A percentile compares a stretch with the other conserved stretches of the same genome.
Evolutionary conservation across 2,888 invertebrate species (phyloP).

Genomic region (Athalia circularis): DNA sequence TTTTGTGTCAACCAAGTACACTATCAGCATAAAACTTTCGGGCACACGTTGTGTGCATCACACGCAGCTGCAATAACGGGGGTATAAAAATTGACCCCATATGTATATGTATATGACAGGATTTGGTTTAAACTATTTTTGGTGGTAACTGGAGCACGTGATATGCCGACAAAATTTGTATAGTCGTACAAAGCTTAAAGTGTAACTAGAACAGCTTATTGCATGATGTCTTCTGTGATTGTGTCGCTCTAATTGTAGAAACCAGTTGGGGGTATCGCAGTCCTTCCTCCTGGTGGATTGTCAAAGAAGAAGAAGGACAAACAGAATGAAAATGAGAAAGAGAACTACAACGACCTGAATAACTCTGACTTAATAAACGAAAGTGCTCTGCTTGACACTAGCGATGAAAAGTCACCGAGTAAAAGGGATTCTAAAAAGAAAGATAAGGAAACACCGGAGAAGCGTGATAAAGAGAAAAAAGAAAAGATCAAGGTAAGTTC

Average conservation of each 20-base stretch:
- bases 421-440: slow-evolving; percentile 64
- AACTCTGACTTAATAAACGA: slow-evolving; percentile 69
- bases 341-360: slow-evolving; percentile 75
- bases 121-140: slow-evolving; percentile 34
- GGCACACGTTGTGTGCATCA: slow-evolving; percentile 12
- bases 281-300: slow-evolving; percentile 83
- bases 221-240: slow-evolving; percentile 69
- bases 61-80: not conserved
- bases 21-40: not conserved
- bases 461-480: slow-evolving; percentile 73
- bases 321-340: slow-evolving; percentile 78
- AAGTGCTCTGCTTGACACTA: slow-evolving; percentile 63
- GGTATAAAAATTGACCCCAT: slow-evolving; percentile 51
- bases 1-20: slow-evolving; percentile 1
- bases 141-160: slow-evolving; percentile 19
- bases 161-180: slow-evolving; percentile 26
- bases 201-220: slow-evolving; percentile 57
- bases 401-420: slow-evolving; percentile 62
- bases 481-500: slow-evolving; percentile 75
- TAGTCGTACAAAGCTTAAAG: slow-evolving; percentile 21
- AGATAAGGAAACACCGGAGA: slow-evolving; percentile 72
- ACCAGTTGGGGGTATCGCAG: slow-evolving; percentile 89
- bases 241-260: slow-evolving; percentile 79
- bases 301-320: slow-evolving; percentile 78
- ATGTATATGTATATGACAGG: slow-evolving; percentile 50